These are phyloP conservation scores for Muscidifurax raptorellus DNA, from an alignment of 1,140 invertebrate genomes.

Conservation along the genomic window DNA sequence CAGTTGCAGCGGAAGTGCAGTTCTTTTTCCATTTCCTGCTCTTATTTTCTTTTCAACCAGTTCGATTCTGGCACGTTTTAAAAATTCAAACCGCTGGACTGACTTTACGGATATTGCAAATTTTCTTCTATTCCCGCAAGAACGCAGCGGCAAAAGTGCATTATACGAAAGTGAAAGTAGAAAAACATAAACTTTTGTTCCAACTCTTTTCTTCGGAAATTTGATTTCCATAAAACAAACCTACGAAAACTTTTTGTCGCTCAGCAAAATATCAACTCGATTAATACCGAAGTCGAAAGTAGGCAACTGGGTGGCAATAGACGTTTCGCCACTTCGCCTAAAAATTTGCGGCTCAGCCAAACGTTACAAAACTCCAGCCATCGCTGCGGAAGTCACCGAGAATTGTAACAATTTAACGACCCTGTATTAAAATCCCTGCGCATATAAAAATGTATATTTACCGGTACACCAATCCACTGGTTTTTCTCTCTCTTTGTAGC, in stretches of 20 bases:
- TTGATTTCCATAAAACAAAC: too few relatives aligned
- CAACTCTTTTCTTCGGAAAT: too few relatives aligned
- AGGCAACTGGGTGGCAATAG: neutral
- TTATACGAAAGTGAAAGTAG: neutral
- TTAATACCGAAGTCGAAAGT: neutral
- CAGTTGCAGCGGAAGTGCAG: too few relatives aligned
- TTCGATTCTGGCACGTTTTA: neutral
- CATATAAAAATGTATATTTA: neutral
- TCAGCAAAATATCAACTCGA: too few relatives aligned
- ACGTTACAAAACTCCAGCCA: neutral
- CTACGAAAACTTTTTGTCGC: too few relatives aligned
- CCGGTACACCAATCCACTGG: neutral
- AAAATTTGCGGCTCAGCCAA: neutral
- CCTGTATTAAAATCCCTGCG: too few relatives aligned
- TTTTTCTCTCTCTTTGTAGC: slow-evolving; percentile 73
- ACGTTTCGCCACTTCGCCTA: neutral
- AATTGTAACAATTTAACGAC: neutral
- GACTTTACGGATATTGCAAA: neutral
- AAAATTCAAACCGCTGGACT: neutral
- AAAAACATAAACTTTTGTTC: neutral
- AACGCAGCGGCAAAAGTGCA: neutral
- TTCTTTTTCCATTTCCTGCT: too few relatives aligned
- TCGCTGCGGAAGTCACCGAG: neutral
- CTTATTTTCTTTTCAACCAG: neutral
- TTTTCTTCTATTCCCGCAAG: neutral